Percentiles rank a stretch among this genome's conserved stretches.
These are phyloP conservation scores for Charina bottae DNA, from an alignment of 2,113 vertebrate species.

Conservation along the genomic window DNA sequence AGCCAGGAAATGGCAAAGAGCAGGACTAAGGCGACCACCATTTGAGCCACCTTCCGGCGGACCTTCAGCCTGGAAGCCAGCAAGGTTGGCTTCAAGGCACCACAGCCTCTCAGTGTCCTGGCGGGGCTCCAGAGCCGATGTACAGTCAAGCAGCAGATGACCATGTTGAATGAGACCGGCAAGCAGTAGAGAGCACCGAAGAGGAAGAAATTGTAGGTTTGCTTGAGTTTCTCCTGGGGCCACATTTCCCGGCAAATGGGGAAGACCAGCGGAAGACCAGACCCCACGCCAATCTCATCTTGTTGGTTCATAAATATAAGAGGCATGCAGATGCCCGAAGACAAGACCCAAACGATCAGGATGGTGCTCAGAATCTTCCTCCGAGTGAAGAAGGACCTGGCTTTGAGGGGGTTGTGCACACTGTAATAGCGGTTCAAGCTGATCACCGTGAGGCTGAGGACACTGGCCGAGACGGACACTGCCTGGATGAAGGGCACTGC, in stretches of 20 bases:
- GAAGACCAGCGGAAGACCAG: slow-evolving; percentile 76
- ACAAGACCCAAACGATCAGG: slow-evolving; percentile 84
- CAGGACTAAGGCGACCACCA: slow-evolving; percentile 89
- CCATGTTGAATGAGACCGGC: slow-evolving; percentile 89
- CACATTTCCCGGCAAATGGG: slow-evolving; percentile 88
- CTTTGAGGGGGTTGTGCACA: slow-evolving; percentile 84
- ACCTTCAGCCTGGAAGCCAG: slow-evolving; percentile 83
- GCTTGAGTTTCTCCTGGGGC: slow-evolving; percentile 86
- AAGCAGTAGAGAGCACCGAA: slow-evolving; percentile 90
- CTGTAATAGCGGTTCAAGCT: slow-evolving; percentile 90
- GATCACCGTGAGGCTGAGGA: slow-evolving; percentile 88
- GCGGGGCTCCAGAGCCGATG: slow-evolving; percentile 80
- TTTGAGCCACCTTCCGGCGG: slow-evolving; percentile 88
- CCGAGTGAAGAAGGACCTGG: slow-evolving; percentile 88
- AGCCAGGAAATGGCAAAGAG: slow-evolving; percentile 89
- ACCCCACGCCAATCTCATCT: slow-evolving; percentile 81
- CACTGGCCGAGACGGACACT: slow-evolving; percentile 86
- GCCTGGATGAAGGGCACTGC: slow-evolving; percentile 90
- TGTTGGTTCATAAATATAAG: slow-evolving; percentile 87
- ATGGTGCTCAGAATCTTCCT: slow-evolving; percentile 82
- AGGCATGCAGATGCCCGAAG: slow-evolving; percentile 85
- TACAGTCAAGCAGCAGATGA: slow-evolving; percentile 86
- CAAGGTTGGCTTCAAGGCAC: slow-evolving; percentile 77
- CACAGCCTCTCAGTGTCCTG: slow-evolving; percentile 73
- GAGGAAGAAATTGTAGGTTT: slow-evolving; percentile 90